Evolutionary conservation across 1,140 invertebrate genomes (phyloP).

Genomic region (Pseudomyrmex gracilis): DNA sequence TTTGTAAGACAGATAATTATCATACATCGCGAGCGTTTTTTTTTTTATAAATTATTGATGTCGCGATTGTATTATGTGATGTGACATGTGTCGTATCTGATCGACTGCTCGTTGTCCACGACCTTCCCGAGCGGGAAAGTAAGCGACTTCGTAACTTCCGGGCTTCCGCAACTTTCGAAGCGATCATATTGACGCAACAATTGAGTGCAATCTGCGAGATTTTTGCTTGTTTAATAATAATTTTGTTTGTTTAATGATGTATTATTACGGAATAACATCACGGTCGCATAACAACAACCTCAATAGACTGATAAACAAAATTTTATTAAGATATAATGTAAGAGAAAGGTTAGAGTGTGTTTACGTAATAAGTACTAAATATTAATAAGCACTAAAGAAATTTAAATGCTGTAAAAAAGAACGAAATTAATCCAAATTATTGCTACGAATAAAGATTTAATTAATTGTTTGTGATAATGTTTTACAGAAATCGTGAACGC

Average conservation of each 20-base stretch:
- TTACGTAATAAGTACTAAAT: too few relatives aligned
- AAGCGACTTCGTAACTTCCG: conserved; percentile 72
- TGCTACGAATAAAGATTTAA: background rate
- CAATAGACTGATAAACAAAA: too few relatives aligned
- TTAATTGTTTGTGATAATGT: background rate
- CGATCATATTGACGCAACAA: conserved; percentile 68
- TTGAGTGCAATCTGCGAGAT: conserved; percentile 16
- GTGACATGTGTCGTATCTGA: conserved; percentile 35
- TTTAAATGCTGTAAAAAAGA: background rate
- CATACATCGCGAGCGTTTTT: conserved; percentile 5
- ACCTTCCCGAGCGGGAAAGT: conserved; percentile 72
- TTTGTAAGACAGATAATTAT: conserved; percentile 23
- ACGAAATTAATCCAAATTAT: background rate
- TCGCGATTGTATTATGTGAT: conserved; percentile 41
- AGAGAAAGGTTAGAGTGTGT: too few relatives aligned
- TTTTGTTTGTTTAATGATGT: conserved; percentile 5
- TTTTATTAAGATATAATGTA: background rate
- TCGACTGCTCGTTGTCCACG: conserved; percentile 33
- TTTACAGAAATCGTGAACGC: background rate
- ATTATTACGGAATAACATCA: background rate
- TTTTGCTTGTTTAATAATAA: conserved; percentile 15
- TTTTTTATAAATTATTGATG: conserved; percentile 33
- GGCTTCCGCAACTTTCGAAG: conserved; percentile 76
- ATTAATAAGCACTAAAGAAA: background rate
- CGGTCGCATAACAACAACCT: too few relatives aligned